phyloP scores from a whole-genome alignment of 2,113 vertebrate genomes.

The Antigone vipio region DNA sequence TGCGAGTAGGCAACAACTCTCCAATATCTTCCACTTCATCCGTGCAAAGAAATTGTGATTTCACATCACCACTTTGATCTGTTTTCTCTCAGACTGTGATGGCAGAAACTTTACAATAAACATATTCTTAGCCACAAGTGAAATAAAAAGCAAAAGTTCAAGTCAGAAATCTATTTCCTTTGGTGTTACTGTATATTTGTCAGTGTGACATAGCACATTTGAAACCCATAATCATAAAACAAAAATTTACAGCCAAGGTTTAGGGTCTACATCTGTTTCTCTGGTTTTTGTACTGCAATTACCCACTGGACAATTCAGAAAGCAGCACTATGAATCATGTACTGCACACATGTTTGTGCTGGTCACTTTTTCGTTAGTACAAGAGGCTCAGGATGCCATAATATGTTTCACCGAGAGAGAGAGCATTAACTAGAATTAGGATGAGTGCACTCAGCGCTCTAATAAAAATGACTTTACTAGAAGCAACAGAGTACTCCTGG shows the following conservation, averaged over 20 bases:
- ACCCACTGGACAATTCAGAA: slow-evolving; percentile 77
- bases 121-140: slow-evolving; percentile 65
- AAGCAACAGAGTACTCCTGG: background rate
- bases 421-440: slow-evolving; percentile 27
- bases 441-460: background rate
- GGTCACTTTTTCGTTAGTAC: slow-evolving; percentile 56
- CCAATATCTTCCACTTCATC: background rate
- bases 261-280: slow-evolving; percentile 81
- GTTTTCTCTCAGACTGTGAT: slow-evolving; percentile 43
- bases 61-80: slow-evolving; percentile 1
- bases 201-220: slow-evolving; percentile 77
- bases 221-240: slow-evolving; percentile 82
- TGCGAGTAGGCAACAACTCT: background rate
- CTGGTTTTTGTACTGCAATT: slow-evolving; percentile 78
- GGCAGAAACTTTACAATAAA: slow-evolving; percentile 59
- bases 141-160: slow-evolving; percentile 69
- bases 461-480: slow-evolving; percentile 40
- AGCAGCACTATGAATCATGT: slow-evolving; percentile 72
- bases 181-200: slow-evolving; percentile 74
- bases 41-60: slow-evolving; percentile 11
- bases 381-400: slow-evolving; percentile 7
- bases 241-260: slow-evolving; percentile 78
- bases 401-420: background rate
- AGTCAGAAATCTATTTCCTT: slow-evolving; percentile 72
- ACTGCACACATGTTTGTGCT: slow-evolving; percentile 58